Evolutionary conservation across 2,797 vertebrate species (phyloP).

Genomic region (Ctenochaetus hawaiiensis): DNA sequence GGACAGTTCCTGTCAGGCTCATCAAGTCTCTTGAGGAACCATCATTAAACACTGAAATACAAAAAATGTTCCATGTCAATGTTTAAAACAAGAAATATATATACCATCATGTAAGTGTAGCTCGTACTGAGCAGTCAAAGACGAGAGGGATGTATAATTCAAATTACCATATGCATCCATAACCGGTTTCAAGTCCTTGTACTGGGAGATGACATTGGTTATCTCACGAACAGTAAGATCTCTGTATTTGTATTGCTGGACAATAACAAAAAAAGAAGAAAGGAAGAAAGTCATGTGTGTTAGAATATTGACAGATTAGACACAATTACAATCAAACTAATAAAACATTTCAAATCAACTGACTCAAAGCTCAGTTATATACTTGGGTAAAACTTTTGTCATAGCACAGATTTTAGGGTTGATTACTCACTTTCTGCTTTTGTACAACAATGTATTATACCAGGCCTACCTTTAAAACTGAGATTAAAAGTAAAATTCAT

Average conservation of each 20-base stretch:
- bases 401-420: background rate
- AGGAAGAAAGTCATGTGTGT: background rate
- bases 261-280: background rate
- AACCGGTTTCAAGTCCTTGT: conserved; percentile 97
- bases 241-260: conserved; percentile 96
- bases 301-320: background rate
- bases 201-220: conserved; percentile 91
- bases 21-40: conserved; percentile 94
- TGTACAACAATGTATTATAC: background rate
- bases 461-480: background rate
- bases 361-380: background rate
- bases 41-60: conserved; percentile 95
- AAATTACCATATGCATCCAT: conserved; percentile 95
- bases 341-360: background rate
- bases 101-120: background rate
- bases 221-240: conserved; percentile 95
- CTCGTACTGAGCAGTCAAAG: background rate
- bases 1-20: conserved; percentile 97
- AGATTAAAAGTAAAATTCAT: background rate
- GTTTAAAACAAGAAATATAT: background rate
- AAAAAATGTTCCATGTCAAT: conserved; percentile 25
- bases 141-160: background rate
- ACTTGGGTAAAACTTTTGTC: too few relatives aligned
- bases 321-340: background rate
- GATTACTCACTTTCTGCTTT: background rate